A percentile compares a stretch with the other conserved stretches of the same genome.
These are phyloP conservation scores for Carollia perspicillata DNA, from an alignment of 2,113 vertebrate genomes.

Conservation along the genomic window DNA sequence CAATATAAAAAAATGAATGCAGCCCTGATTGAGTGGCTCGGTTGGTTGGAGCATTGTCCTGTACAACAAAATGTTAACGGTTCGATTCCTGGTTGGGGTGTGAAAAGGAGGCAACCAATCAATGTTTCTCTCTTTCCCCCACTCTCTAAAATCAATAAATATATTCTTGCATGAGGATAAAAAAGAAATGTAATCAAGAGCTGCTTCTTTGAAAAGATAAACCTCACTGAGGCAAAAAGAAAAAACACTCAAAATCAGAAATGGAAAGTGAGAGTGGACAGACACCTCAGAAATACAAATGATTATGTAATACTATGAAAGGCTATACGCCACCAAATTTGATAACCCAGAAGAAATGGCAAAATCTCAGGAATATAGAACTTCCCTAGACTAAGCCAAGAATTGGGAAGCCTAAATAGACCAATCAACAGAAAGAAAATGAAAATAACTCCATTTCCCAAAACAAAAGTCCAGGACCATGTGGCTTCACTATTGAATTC, in stretches of 20 bases:
- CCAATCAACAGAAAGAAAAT: background rate
- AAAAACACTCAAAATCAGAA: background rate
- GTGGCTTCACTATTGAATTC: background rate
- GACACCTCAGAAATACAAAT: background rate
- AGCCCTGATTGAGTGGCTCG: too few species aligned
- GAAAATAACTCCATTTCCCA: background rate
- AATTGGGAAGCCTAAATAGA: background rate
- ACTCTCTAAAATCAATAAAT: too few species aligned
- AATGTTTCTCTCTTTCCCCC: too few species aligned
- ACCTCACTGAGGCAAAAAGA: background rate
- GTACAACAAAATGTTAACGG: background rate
- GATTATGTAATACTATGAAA: background rate
- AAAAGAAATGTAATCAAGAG: background rate
- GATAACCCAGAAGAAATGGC: background rate
- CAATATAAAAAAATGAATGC: background rate
- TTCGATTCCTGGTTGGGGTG: too few species aligned
- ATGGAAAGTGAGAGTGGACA: background rate
- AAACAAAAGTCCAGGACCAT: background rate
- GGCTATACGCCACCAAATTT: background rate
- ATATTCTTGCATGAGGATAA: too few species aligned
- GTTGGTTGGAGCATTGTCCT: too few species aligned
- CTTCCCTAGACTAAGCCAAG: background rate
- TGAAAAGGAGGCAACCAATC: too few species aligned
- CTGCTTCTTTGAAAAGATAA: background rate
- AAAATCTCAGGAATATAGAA: background rate